Percentiles rank a stretch among this genome's conserved stretches.
These are phyloP conservation scores for Mythimna lalbum DNA, from an alignment of 2,888 invertebrate species.

Conservation along the genomic window DNA sequence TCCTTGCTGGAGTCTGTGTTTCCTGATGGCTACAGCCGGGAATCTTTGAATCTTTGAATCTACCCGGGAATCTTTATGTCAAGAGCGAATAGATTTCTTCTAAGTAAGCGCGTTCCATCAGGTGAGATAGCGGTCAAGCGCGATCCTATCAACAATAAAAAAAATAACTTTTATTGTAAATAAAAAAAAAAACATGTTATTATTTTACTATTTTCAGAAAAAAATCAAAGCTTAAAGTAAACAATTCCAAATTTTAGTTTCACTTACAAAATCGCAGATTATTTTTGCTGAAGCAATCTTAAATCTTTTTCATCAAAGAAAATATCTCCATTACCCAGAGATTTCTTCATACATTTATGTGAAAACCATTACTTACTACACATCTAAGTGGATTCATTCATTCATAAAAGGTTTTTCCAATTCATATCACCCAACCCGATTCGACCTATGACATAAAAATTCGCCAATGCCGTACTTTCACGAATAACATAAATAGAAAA, in stretches of 20 bases:
- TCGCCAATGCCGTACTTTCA: constrained; percentile 30
- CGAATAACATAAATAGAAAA: constrained; percentile 12
- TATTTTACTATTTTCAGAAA: neutral
- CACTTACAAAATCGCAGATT: neutral
- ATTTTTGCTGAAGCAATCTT: constrained; percentile 19
- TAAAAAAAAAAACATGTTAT: too few relatives aligned
- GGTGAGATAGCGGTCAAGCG: too few relatives aligned
- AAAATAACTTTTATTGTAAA: too few relatives aligned
- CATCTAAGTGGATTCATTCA: constrained; percentile 62
- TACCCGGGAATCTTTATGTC: too few relatives aligned
- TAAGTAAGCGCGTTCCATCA: too few relatives aligned
- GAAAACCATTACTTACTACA: constrained; percentile 51
- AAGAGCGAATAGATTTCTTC: too few relatives aligned
- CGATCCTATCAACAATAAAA: too few relatives aligned
- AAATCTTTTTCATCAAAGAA: constrained; percentile 44
- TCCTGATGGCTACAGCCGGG: too few relatives aligned
- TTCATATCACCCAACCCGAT: constrained; percentile 53
- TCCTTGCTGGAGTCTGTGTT: too few relatives aligned
- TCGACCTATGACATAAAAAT: constrained; percentile 48
- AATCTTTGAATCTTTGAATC: too few relatives aligned
- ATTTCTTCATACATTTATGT: constrained; percentile 47
- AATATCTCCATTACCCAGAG: constrained; percentile 39
- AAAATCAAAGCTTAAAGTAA: neutral
- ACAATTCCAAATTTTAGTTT: constrained; percentile 14
- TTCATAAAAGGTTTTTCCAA: constrained; percentile 64